Conservation (phyloP, 1,140 invertebrate species). For the Protaetia brevitarsis region DNA sequence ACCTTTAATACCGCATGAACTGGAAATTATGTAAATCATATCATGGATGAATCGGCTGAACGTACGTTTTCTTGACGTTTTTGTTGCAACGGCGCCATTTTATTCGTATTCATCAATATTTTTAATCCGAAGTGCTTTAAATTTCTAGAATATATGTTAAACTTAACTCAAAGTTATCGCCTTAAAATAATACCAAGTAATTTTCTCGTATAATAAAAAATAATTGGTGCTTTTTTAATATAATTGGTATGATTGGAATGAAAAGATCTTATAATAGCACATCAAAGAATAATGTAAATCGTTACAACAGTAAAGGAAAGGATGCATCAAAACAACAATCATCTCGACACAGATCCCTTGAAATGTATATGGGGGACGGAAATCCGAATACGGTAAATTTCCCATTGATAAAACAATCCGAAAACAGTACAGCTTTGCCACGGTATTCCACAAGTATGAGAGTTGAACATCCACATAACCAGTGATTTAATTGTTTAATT, state of each 20-base stretch:
- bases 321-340: conserved; percentile 16
- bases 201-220: not conserved
- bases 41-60: too few relatives aligned
- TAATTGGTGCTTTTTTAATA: not conserved
- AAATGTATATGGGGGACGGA: not conserved
- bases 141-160: not conserved
- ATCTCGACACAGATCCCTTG: not conserved
- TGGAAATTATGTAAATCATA: too few relatives aligned
- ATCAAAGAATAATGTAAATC: conserved; percentile 13
- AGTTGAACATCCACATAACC: not conserved
- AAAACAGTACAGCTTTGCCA: conserved; percentile 56
- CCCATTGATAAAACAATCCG: conserved; percentile 43
- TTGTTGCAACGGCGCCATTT: not conserved
- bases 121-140: not conserved
- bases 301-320: conserved; percentile 24
- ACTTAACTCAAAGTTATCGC: not conserved
- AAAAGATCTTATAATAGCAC: conserved; percentile 12
- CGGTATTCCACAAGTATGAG: conserved; percentile 50
- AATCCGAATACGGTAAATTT: conserved; percentile 26
- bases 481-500: conserved; percentile 24
- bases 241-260: conserved; percentile 13
- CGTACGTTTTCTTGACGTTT: not conserved
- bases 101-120: not conserved
- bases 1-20: too few relatives aligned
- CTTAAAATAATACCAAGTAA: too few relatives aligned